phyloP scores from a whole-genome alignment of 2,113 vertebrate species.

The Vidua chalybeata region DNA sequence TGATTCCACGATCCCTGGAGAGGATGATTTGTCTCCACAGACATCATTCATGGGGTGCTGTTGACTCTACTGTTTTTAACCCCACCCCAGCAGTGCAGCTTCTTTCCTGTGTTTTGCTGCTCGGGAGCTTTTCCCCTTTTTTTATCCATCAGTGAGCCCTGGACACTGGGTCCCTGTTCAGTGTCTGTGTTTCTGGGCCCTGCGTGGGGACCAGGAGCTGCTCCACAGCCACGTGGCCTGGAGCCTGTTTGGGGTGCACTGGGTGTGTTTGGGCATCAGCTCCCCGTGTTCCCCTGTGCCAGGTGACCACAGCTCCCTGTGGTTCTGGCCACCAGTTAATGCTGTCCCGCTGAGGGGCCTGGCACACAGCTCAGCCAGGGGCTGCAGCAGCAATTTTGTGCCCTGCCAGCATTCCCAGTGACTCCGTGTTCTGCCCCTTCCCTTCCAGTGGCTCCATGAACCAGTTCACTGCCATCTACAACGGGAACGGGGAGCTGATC shows the following conservation, averaged over 20 bases:
- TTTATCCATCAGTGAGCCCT: background rate
- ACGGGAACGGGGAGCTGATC: constrained; percentile 89
- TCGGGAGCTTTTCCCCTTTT: background rate
- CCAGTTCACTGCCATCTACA: constrained; percentile 98
- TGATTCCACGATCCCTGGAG: background rate
- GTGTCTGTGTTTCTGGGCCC: background rate
- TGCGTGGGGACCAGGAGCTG: background rate
- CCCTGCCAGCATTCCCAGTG: background rate
- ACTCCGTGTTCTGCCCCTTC: background rate
- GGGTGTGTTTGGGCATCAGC: background rate
- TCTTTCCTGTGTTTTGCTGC: background rate
- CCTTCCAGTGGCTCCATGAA: constrained; percentile 94
- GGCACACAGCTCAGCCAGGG: background rate
- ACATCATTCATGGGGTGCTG: rapidly evolving
- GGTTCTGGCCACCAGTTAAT: background rate
- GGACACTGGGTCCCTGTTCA: background rate
- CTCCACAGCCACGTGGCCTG: background rate
- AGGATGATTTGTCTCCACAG: background rate
- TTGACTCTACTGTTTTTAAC: background rate
- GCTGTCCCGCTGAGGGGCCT: background rate
- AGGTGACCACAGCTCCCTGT: background rate
- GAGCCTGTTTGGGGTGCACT: background rate
- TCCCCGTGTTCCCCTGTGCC: rapidly evolving
- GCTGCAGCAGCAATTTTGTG: background rate
- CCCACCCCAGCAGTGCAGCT: background rate